Evolutionary conservation across 2,797 vertebrate genomes (phyloP), one percentile per base, ranked within the genome.

Genomic region (Galagoides demidoff): DNA sequence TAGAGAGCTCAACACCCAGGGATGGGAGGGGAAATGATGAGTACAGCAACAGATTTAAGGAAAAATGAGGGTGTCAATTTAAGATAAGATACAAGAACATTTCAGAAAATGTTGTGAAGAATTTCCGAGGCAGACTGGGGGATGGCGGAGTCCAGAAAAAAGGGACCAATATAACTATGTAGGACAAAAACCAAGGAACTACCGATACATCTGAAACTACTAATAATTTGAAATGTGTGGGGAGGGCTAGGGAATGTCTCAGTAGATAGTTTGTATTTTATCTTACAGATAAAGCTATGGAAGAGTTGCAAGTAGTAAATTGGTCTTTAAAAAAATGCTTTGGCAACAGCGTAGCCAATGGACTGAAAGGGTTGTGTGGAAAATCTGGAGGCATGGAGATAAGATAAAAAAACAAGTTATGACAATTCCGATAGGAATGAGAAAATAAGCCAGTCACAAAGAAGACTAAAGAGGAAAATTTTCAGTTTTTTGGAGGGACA

Each of bases 21-120:
- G 39, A 84, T 2, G 55, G 22, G 8, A 25, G 9, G 22, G 37
- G 52, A 92, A 27, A 70, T 43, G 23, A 14, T 59, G 77, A 71
- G 43, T 22, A 86, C 34, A 71, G 3, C 14, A 52, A 45, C 1
- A 89, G 82, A 89, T 71, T 90, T 87, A 84, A 89, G 77, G 29
- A 84, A 78, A 89, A 84, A 84, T 43, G 52, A 88, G 23, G 7
- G n/a, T 31, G 66, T 29, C 45, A 66, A 78, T 73, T 92, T 25
- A 70, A 94, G 34, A 52, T 37, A 90, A 64, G 29, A 29, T 29
- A 64, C 34, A 90, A 16, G 59, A 49, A 90, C n/a, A 84, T 29
- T 63, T 91, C 45, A 89, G 63, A 92, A 57, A 91, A 88, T 83
- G 29, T 79, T 71, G 27, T 11, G 22, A 90, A 66, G 49, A 85